A percentile compares a stretch with the other conserved stretches of the same genome.
phyloP scores from a whole-genome alignment of 2,888 invertebrate genomes.

The Biston betularia region DNA sequence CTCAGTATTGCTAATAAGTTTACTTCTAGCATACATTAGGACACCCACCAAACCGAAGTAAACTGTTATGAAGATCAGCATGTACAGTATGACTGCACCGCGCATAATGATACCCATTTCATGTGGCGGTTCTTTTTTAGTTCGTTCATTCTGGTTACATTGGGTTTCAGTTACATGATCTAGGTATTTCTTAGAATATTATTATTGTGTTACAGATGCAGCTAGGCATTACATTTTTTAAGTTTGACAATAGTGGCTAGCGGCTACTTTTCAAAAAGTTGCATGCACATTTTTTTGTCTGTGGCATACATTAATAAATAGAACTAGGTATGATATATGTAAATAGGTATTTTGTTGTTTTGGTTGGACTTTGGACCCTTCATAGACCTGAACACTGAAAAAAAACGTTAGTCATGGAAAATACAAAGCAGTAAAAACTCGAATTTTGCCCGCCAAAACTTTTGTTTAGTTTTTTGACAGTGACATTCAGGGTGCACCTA shows the following conservation, averaged over 20 bases:
- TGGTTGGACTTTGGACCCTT: neutral
- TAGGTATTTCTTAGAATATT: neutral
- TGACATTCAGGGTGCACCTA: neutral
- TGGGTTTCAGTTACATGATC: constrained; percentile 22
- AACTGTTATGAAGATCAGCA: constrained; percentile 63
- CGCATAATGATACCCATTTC: constrained; percentile 67
- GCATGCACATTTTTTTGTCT: neutral
- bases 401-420: too few species aligned
- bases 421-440: too few species aligned
- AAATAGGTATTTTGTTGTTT: too few species aligned
- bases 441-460: too few species aligned
- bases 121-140: constrained; percentile 28
- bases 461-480: neutral
- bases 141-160: constrained; percentile 33
- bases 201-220: too few species aligned
- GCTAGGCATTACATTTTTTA: neutral
- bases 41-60: constrained; percentile 71
- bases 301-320: neutral
- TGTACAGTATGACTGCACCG: constrained; percentile 65
- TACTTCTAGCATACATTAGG: constrained; percentile 69
- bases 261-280: too few species aligned
- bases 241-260: too few species aligned
- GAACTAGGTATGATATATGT: too few species aligned
- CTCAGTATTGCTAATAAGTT: constrained; percentile 55
- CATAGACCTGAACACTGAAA: too few species aligned